Percentiles rank a stretch among this genome's conserved stretches.
These are phyloP conservation scores for Netelia virgata DNA, from an alignment of 2,888 invertebrate genomes.

Conservation along the genomic window DNA sequence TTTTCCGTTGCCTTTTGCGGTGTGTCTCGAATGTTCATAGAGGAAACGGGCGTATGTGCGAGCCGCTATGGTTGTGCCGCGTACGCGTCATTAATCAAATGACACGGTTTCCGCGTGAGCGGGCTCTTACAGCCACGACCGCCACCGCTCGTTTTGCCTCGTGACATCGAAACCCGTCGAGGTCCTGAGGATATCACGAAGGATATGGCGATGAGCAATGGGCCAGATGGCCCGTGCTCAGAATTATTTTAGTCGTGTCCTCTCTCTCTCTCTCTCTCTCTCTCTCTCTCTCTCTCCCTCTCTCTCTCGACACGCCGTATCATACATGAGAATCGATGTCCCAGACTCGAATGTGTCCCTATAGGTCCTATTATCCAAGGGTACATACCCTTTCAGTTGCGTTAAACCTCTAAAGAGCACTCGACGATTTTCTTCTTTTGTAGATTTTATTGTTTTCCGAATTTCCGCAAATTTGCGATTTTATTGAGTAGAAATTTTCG, in stretches of 20 bases:
- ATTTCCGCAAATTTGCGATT: too few species aligned
- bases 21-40: slow-evolving; percentile 21
- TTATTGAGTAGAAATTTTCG: too few species aligned
- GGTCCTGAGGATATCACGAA: slow-evolving; percentile 55
- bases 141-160: slow-evolving; percentile 49
- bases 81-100: slow-evolving; percentile 74
- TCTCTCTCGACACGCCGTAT: background rate
- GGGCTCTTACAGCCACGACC: slow-evolving; percentile 64
- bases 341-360: background rate
- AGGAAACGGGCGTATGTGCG: background rate
- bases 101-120: slow-evolving; percentile 73
- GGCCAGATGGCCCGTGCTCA: slow-evolving; percentile 76
- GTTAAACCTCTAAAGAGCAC: too few species aligned
- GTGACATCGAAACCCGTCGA: slow-evolving; percentile 54
- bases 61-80: background rate
- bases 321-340: background rate
- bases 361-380: background rate
- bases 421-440: too few species aligned
- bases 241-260: slow-evolving; percentile 40
- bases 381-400: too few species aligned
- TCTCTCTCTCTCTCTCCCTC: too few species aligned
- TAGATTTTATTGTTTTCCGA: too few species aligned
- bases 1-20: slow-evolving; percentile 57
- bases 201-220: slow-evolving; percentile 33
- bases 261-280: too few species aligned